phyloP scores from a whole-genome alignment of 2,113 vertebrate species.

The Phalacrocorax carbo region DNA sequence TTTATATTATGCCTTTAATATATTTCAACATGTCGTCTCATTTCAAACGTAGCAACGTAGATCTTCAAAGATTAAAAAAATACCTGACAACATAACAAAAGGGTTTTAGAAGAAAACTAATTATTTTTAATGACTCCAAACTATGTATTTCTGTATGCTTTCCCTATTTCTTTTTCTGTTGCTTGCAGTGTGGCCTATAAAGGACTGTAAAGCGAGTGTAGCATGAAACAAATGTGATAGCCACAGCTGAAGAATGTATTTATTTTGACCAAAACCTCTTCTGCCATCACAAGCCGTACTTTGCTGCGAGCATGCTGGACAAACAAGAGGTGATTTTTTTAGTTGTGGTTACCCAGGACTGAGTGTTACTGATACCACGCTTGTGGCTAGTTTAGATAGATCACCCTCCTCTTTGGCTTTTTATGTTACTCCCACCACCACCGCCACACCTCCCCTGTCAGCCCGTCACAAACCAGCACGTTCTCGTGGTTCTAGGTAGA shows the following conservation, averaged over 20 bases:
- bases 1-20: neutral
- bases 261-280: neutral
- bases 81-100: neutral
- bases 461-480: neutral
- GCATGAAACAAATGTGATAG: rapidly evolving
- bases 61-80: neutral
- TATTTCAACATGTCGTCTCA: neutral
- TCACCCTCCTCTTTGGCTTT: neutral
- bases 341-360: neutral
- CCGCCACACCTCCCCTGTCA: too few relatives aligned
- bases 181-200: neutral
- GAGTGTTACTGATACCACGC: rapidly evolving
- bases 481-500: too few relatives aligned
- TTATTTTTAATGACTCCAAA: neutral
- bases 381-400: neutral
- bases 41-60: neutral
- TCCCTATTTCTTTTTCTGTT: neutral
- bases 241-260: neutral
- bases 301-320: neutral
- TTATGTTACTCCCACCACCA: rapidly evolving
- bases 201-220: neutral
- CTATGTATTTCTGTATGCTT: neutral
- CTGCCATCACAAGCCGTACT: neutral
- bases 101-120: neutral
- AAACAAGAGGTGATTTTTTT: neutral